Evolutionary conservation across 2,113 vertebrate genomes (phyloP), one percentile per base, ranked within the genome.

Genomic region (Macaca fascicularis): DNA sequence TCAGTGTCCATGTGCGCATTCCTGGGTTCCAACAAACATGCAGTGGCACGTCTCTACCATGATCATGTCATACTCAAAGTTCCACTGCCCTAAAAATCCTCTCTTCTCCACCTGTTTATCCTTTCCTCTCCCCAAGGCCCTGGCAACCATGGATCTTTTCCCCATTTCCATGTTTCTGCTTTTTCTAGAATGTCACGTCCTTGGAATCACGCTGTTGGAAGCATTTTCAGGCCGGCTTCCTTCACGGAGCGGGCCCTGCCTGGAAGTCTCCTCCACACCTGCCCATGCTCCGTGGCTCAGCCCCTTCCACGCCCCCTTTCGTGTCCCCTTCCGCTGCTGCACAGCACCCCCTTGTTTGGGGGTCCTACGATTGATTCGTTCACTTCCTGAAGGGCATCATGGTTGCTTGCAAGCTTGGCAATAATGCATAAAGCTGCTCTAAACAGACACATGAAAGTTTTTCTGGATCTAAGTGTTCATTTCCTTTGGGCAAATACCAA

Each of bases 71-170:
- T 2, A 20, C 3, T 4, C 32, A 20, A 19, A 8, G 17, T 57
- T 9, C n/a, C 79, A 14, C 35, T 3, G 35, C 22, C 84, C 45
- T 52, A 38, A 27, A 70, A 38, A 1, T 6, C 64, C 32, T 25
- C 43, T 38, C 32, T 9, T n/a, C 7, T 10, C 61, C 27, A 3
- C 22, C 4, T 50, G 0, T 3, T 10, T 22, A 1, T 27, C 11
- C 61, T 22, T 43, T 43, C 30, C 2, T 1, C 83, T 35, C 83
- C 84, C 45, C 7, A 45, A 2, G 14, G 0, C 64, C 64, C 64
- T 69, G 64, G 64, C 64, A 69, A 69, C 32, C 64, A 69, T 0
- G 1, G 61, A 64, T 30, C 12, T 64, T 64, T 27, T 11, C 27
- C 27, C 27, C 11, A 30, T 64, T 64, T 35, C 64, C 32, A 35